Evolutionary conservation across 2,797 vertebrate species (phyloP), one percentile per base, ranked within the genome.

Genomic region (Paedocypris micromegethes): DNA sequence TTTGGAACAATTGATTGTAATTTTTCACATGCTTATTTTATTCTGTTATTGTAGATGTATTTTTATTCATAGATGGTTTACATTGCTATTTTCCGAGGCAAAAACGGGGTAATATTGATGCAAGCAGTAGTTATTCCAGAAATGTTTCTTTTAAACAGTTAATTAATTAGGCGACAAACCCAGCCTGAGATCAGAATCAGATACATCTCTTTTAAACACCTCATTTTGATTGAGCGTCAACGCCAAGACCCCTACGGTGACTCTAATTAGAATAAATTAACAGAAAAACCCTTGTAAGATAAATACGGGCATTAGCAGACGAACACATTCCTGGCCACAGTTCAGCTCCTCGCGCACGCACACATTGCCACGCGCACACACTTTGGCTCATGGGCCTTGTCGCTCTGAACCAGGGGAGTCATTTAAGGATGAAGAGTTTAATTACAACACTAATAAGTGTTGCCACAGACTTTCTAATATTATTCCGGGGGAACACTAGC

Each of bases 341-440:
- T 58, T 64, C 68, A 70, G 54, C 64, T 58, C 64, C 37, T 23
- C 23, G 23, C 23, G 23, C 23, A 23, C 50, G n/a, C 51, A n/a
- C 57, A 44, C 41, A 41, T 4, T 9, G 41, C 39, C 41, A 44
- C 6, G 3, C 51, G 3, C 57, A 66, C 57, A 60, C 66, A 58
- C 61, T 65, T 39, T 69, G 50, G 60, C 60, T 61, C 42, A 54
- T 70, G 58, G 68, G 68, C 72, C 72, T 65, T 42, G 9, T 65
- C 61, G 37, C 56, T 62, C 56, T 42, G 67, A 74, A 69, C 52
- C 62, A 66, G 49, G 63, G 67, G 73, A 70, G 68, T 66, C 63
- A 43, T 70, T 74, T 74, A 74, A 56, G 63, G 68, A 70, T 58
- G 68, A 74, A 74, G 62, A 70, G 68, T 70, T 74, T 74, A 70